Conservation (phyloP, 2,797 vertebrate genomes). For the Euphonia xanthogaster region DNA sequence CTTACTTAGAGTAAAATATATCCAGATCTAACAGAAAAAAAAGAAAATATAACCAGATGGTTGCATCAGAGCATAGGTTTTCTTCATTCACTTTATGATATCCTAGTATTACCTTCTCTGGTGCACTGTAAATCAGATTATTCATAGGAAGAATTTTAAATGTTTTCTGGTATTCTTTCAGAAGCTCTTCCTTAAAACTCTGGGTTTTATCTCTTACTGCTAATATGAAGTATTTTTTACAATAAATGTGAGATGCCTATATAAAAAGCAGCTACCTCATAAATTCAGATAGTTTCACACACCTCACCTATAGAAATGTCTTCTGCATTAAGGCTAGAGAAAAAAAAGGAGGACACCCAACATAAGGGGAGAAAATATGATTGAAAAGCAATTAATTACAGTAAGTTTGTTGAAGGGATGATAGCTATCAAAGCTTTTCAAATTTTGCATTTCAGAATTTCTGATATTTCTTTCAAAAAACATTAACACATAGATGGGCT, state of each 20-base stretch:
- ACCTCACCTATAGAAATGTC: not conserved
- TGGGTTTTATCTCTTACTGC: not conserved
- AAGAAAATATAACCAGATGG: not conserved
- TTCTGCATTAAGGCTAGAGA: not conserved
- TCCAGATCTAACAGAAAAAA: not conserved
- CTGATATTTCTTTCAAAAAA: not conserved
- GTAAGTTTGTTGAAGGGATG: constrained; percentile 1
- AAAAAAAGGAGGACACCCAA: not conserved
- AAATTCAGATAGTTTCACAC: not conserved
- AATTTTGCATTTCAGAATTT: constrained; percentile 18
- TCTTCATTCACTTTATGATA: not conserved
- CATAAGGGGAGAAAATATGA: not conserved
- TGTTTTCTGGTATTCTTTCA: not conserved
- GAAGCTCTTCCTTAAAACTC: not conserved
- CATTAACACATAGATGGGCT: not conserved
- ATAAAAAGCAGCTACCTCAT: not conserved
- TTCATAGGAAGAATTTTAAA: not conserved
- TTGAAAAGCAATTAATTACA: constrained; percentile 40
- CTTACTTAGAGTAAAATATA: not conserved
- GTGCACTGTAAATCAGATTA: not conserved
- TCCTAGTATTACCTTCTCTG: not conserved
- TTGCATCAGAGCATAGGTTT: not conserved
- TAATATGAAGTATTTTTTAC: not conserved
- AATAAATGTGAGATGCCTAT: not conserved
- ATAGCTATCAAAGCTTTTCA: constrained; percentile 56